Base-by-base conservation (phyloP, 2,888 invertebrate species). In the Plusia festucae region DNA sequence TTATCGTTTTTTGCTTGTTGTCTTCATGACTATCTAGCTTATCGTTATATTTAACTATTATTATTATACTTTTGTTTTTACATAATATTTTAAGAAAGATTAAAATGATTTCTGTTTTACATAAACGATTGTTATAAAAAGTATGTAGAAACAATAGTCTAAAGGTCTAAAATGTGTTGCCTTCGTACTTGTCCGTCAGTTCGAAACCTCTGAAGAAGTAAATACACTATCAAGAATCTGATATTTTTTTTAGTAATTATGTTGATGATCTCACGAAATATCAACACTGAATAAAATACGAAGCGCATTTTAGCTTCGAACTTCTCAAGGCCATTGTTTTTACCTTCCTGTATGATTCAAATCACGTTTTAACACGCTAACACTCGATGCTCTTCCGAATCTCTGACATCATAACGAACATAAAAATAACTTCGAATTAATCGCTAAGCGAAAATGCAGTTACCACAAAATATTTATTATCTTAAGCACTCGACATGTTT, bases 281-380 rank as follows among this genome's bases (percentile, higher is more conserved):
- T 67, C 56, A 69, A 68, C 56, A 65, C 76, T 77, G 51, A 78
- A 79, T 63, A 56, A 69, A 67, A 70, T 64, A 72, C 63, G 65
- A 73, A 79, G 65, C 76, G 71, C 73, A 73, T 79, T 78, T 73
- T 73, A 81, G 73, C 76, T 82, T 82, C 82, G 81, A n/a, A 75
- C 76, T 71, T 67, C 61, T 79, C 89, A 90, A 91, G 90, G 90
- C 79, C 83, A 66, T 68, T 68, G 65, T 76, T 81, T 80, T 81
- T 79, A 78, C 78, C 82, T 87, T 86, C 84, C 82, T 86, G 80
- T 70, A 76, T 81, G 74, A 81, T 74, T 86, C 77, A 79, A 85
- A 81, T 64, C 71, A 55, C 60, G 32, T 68, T 73, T 73, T 62
- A 73, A 67, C 74, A 79, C 67, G 77, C 68, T 68, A 68, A 56